Base-by-base conservation (phyloP, 1,140 invertebrate genomes). In the Ceratoteleas bidentatus region DNA sequence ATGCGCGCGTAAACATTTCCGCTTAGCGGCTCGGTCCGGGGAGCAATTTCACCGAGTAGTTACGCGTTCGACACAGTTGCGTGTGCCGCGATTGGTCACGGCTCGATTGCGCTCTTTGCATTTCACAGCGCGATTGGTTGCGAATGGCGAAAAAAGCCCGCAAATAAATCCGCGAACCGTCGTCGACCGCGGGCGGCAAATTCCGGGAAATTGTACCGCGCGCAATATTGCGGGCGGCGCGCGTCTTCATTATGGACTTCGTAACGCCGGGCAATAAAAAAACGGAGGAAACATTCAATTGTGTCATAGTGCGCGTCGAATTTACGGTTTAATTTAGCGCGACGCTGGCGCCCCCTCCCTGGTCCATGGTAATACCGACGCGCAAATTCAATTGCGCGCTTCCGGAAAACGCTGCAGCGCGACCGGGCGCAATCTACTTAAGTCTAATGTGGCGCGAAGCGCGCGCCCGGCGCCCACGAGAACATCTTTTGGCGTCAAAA, bases 291-390 rank as follows among this genome's bases (percentile, higher is more conserved):
- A 61, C 47, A 60, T 76, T 68, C 60, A 76, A 68, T 68, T 54
- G 54, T 60, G 54, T 53, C 62, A 76, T 68, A n/a, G 62, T 56
- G 45, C 9, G 6, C 47, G 54, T 61, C 54, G 56, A 66, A 75
- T 75, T 75, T 54, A 66, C 73, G 56, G 62, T 54, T 76, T 66
- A 76, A 76, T 76, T 68, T 75, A 50, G 52, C 72, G 47, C 72
- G 47, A 66, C 47, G 57, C 24, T 11, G 11, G 34, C 33, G 6
- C 52, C 8, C 33, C 24, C 24, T 24, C 24, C 1, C 24, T 24
- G 24, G n/a, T 15, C 40, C 38, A 72, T 62, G 54, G 32, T 58
- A 58, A 75, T 64, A 14, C 69, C 38, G 6, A 16, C 40, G 70
- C 43, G 36, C 43, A 75, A 75, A 75, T 76, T 76, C 57, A 76